A percentile compares a stretch with the other conserved stretches of the same genome.
These are phyloP conservation scores for Lepisosteus osseus DNA, from an alignment of 2,113 vertebrate genomes.

Conservation along the genomic window DNA sequence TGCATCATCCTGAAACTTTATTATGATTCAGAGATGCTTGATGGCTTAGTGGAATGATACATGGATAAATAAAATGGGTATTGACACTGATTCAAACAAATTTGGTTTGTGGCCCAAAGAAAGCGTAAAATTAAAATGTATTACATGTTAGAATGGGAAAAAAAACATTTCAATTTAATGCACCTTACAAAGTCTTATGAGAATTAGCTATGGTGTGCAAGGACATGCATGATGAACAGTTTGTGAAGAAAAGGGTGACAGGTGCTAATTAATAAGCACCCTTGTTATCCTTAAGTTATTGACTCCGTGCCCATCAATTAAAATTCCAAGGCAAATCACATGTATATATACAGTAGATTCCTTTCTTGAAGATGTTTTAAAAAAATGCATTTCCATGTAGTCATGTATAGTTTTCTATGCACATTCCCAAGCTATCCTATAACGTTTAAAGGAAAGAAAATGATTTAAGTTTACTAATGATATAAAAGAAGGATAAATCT, in stretches of 20 bases:
- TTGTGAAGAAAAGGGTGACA: background rate
- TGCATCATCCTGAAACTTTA: background rate
- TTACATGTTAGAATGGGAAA: background rate
- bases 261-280: background rate
- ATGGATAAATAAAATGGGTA: constrained; percentile 1
- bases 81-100: constrained; percentile 3
- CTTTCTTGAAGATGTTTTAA: background rate
- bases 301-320: background rate
- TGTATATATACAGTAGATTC: background rate
- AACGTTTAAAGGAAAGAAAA: no score
- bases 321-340: background rate
- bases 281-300: constrained; percentile 4
- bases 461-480: no score
- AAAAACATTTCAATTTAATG: background rate
- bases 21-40: constrained; percentile 11
- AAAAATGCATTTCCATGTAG: no score
- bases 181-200: background rate
- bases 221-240: no score
- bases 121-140: constrained; percentile 1
- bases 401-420: no score
- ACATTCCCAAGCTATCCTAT: no score
- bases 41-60: constrained; percentile 2
- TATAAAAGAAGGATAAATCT: no score
- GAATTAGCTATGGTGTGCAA: background rate
- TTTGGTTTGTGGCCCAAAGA: background rate